Conservation (phyloP, 2,797 vertebrate species). For the Toxotes lorentzi region DNA sequence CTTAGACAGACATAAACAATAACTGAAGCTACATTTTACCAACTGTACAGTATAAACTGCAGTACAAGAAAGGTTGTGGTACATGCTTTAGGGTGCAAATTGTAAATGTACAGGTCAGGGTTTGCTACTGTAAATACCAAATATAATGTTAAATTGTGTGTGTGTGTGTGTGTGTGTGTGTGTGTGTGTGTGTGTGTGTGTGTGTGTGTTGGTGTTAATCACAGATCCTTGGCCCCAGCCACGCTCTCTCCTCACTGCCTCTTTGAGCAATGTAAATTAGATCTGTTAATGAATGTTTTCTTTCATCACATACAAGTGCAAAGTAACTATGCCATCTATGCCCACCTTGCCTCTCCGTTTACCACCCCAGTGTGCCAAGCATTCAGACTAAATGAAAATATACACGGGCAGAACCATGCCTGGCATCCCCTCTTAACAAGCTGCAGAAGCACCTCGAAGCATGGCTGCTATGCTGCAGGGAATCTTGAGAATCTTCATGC, state of each 20-base stretch:
- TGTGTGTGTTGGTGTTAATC: constrained; percentile 51
- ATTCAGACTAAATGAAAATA: constrained; percentile 98
- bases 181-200: constrained; percentile 26
- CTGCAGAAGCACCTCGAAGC: constrained; percentile 92
- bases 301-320: constrained; percentile 87
- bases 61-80: neutral
- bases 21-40: neutral
- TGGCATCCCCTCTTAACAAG: constrained; percentile 94
- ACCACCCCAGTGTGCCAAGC: constrained; percentile 91
- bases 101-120: neutral
- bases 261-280: constrained; percentile 85
- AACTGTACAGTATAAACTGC: neutral
- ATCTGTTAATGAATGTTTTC: constrained; percentile 91
- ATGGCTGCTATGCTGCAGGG: constrained; percentile 92
- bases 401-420: constrained; percentile 90
- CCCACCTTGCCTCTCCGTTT: constrained; percentile 93
- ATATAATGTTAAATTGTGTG: constrained; percentile 6
- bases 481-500: constrained; percentile 94
- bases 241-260: constrained; percentile 23
- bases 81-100: neutral
- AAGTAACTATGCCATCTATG: constrained; percentile 89
- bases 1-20: neutral
- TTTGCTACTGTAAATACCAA: constrained; percentile 16
- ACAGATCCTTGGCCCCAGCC: constrained; percentile 36
- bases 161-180: too few species aligned